Evolutionary conservation across 2,888 invertebrate species (phyloP).

Genomic region (Lissonota sp.): DNA sequence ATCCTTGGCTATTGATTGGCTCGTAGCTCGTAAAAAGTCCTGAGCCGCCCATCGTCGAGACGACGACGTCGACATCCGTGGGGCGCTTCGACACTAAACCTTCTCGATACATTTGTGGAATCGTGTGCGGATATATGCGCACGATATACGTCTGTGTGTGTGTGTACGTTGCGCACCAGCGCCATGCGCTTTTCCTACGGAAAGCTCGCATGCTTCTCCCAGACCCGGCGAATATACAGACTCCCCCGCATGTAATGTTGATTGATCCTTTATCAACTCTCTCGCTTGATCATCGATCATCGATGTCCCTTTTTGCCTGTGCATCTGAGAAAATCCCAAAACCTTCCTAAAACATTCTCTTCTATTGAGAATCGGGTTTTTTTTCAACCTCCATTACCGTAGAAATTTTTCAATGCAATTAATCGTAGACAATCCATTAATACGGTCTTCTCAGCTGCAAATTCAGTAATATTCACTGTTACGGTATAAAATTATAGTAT

Average conservation of each 20-base stretch:
- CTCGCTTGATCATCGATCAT: conserved; percentile 27
- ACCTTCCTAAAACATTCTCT: too few species aligned
- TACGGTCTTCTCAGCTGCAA: too few species aligned
- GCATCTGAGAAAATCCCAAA: too few species aligned
- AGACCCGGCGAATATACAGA: conserved; percentile 10
- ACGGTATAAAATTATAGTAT: too few species aligned
- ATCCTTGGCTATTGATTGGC: conserved; percentile 79
- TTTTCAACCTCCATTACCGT: too few species aligned
- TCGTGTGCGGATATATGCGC: neutral
- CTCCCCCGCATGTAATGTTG: neutral
- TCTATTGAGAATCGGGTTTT: too few species aligned
- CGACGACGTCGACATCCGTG: conserved; percentile 62
- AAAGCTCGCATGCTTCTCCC: conserved; percentile 21
- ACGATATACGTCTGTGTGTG: neutral
- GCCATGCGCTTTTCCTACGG: conserved; percentile 59
- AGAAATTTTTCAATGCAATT: too few species aligned
- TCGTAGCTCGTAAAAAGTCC: conserved; percentile 68
- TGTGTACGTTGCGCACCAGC: conserved; percentile 50
- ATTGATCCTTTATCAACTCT: conserved; percentile 19
- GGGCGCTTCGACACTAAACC: conserved; percentile 48
- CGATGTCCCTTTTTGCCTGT: conserved; percentile 13
- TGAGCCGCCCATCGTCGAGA: conserved; percentile 72
- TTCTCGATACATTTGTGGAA: neutral
- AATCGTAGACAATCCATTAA: too few species aligned
- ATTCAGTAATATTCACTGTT: too few species aligned